Evolutionary conservation across 2,113 vertebrate genomes (phyloP).

Genomic region (Chionomys nivalis): DNA sequence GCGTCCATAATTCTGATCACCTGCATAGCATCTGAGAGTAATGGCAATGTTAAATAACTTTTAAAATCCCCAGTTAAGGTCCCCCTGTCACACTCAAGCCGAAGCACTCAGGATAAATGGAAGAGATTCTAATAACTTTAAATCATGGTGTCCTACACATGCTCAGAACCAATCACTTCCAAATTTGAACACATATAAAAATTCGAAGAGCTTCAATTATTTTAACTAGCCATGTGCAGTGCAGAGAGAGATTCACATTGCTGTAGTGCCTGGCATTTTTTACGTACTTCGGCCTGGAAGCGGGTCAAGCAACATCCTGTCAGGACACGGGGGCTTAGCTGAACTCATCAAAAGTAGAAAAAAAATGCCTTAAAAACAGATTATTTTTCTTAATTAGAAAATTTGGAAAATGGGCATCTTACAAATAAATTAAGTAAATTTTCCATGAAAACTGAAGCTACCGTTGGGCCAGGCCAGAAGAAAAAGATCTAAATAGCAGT

Average conservation of each 20-base stretch:
- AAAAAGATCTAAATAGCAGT: neutral
- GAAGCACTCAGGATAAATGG: slow-evolving; percentile 84
- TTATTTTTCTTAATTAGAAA: neutral
- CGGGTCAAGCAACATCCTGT: slow-evolving; percentile 84
- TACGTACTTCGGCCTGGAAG: slow-evolving; percentile 82
- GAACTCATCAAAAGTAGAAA: slow-evolving; percentile 61
- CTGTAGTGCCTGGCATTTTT: slow-evolving; percentile 89
- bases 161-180: slow-evolving; percentile 85
- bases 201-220: slow-evolving; percentile 91
- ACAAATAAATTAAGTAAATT: slow-evolving; percentile 5
- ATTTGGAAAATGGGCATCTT: neutral
- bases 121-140: slow-evolving; percentile 86
- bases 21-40: slow-evolving; percentile 83
- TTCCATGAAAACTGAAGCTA: neutral
- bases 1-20: slow-evolving; percentile 77
- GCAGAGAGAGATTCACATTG: slow-evolving; percentile 87
- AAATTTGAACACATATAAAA: slow-evolving; percentile 89
- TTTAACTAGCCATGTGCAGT: slow-evolving; percentile 88
- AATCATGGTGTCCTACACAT: slow-evolving; percentile 85
- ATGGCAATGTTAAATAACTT: slow-evolving; percentile 84
- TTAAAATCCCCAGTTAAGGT: slow-evolving; percentile 79
- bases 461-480: neutral
- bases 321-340: slow-evolving; percentile 76
- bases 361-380: neutral
- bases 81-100: slow-evolving; percentile 82